phyloP scores from a whole-genome alignment of 2,113 vertebrate genomes.

The Plecturocebus donacophilus region DNA sequence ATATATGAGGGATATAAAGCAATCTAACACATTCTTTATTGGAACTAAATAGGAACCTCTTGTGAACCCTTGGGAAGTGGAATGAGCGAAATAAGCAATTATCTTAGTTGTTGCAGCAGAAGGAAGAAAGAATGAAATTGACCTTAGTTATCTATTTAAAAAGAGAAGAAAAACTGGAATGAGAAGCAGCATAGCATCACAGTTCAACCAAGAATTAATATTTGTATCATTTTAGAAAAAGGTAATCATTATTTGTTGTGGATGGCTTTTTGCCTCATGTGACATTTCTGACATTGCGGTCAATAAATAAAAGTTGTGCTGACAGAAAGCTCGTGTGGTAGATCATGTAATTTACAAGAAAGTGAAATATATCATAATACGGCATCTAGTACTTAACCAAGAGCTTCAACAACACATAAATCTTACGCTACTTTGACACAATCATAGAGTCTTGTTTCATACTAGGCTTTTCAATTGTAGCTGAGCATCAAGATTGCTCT shows the following conservation, averaged over 20 bases:
- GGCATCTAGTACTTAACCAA: constrained; percentile 61
- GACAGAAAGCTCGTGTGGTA: constrained; percentile 67
- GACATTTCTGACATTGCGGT: constrained; percentile 80
- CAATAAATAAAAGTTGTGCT: constrained; percentile 81
- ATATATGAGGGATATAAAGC: neutral
- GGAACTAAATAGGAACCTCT: neutral
- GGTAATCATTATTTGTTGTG: constrained; percentile 68
- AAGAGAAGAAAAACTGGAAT: constrained; percentile 74
- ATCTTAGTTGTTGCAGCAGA: neutral
- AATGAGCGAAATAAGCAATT: constrained; percentile 37
- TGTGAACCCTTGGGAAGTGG: neutral
- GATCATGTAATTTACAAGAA: constrained; percentile 61
- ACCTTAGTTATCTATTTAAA: constrained; percentile 39
- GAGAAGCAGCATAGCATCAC: constrained; percentile 69
- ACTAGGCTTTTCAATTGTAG: constrained; percentile 63
- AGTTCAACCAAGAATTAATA: constrained; percentile 29
- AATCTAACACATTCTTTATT: neutral
- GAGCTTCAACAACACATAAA: constrained; percentile 70
- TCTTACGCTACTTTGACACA: constrained; percentile 70
- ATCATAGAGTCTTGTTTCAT: constrained; percentile 69
- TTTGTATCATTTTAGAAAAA: constrained; percentile 76
- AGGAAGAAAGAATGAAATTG: neutral
- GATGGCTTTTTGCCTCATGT: constrained; percentile 72
- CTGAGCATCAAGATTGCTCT: constrained; percentile 59
- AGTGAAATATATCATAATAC: constrained; percentile 74